Evolutionary conservation across 2,113 vertebrate genomes (phyloP).

Genomic region (Passerina amoena): DNA sequence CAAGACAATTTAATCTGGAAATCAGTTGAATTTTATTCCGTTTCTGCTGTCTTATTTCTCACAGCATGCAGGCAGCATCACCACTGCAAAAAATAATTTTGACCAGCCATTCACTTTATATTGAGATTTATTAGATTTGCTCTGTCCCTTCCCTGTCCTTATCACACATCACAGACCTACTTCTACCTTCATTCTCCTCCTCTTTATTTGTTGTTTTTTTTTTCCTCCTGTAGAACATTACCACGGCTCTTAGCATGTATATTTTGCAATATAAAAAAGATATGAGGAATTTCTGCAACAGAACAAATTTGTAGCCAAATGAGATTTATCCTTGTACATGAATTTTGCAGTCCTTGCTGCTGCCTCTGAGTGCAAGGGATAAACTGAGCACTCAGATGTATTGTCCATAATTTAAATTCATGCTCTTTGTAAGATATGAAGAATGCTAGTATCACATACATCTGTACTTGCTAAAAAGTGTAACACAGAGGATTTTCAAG

Average conservation of each 20-base stretch:
- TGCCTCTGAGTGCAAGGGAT: not conserved
- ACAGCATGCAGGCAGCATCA: not conserved
- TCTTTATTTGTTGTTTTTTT: not conserved
- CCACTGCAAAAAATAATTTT: not conserved
- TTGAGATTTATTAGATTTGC: not conserved
- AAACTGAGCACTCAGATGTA: not conserved
- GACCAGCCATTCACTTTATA: not conserved
- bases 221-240: not conserved
- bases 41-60: not conserved
- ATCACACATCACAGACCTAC: not conserved
- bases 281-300: not conserved
- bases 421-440: not conserved
- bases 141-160: not conserved
- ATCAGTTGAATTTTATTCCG: not conserved
- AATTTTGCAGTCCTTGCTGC: not conserved
- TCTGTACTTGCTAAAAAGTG: not conserved
- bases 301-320: not conserved
- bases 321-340: not conserved
- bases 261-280: not conserved
- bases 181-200: not conserved
- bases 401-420: not conserved
- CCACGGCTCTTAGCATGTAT: not conserved
- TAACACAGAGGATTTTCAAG: not conserved
- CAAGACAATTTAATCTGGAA: not conserved
- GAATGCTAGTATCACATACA: not conserved